These are phyloP conservation scores for Iselma pallidipennis DNA, from an alignment of 2,888 invertebrate species.

Conservation along the genomic window DNA sequence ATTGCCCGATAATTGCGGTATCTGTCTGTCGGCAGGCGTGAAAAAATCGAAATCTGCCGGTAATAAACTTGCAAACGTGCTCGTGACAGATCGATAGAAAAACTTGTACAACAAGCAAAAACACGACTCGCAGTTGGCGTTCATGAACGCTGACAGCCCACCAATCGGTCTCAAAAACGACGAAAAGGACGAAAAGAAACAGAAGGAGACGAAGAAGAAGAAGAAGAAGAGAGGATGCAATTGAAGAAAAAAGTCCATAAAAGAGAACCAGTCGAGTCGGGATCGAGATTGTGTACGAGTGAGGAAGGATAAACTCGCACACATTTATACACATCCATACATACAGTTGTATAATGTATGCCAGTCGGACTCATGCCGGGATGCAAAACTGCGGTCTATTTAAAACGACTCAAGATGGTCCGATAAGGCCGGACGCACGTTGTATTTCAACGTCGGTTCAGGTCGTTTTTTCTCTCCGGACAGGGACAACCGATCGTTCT, in stretches of 20 bases:
- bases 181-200: constrained; percentile 36
- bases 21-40: constrained; percentile 5
- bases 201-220: constrained; percentile 40
- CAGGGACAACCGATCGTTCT: constrained; percentile 26
- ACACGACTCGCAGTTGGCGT: constrained; percentile 39
- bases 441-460: constrained; percentile 48
- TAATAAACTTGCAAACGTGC: constrained; percentile 47
- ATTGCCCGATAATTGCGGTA: neutral
- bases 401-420: constrained; percentile 46
- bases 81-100: constrained; percentile 48
- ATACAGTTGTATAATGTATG: constrained; percentile 41
- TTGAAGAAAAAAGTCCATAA: neutral
- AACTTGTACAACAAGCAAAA: constrained; percentile 50
- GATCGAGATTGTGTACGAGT: neutral
- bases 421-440: constrained; percentile 48
- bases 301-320: neutral
- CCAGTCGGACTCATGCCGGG: constrained; percentile 42
- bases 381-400: constrained; percentile 44
- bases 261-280: neutral
- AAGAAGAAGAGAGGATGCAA: constrained; percentile 22
- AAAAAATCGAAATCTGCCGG: constrained; percentile 29
- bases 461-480: constrained; percentile 16
- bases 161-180: constrained; percentile 32
- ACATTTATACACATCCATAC: neutral
- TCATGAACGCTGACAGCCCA: constrained; percentile 36